Conservation (phyloP, 2,888 invertebrate species). For the Caenorhabditis macrosperma region DNA sequence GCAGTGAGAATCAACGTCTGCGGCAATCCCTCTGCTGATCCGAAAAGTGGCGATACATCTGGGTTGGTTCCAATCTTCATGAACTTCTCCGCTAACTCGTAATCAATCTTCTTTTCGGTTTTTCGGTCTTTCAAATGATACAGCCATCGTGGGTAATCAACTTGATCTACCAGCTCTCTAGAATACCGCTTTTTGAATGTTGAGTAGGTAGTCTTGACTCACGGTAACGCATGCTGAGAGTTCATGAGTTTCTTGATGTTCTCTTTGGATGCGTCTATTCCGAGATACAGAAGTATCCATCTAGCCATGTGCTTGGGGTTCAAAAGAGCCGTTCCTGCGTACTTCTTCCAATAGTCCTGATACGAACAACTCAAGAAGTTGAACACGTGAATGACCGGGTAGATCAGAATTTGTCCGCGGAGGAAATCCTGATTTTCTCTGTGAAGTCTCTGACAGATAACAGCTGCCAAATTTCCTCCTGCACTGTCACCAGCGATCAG, state of each 20-base stretch:
- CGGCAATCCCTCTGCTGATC: constrained; percentile 66
- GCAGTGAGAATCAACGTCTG: constrained; percentile 74
- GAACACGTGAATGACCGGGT: constrained; percentile 81
- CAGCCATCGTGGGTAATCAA: constrained; percentile 19
- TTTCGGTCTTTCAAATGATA: constrained; percentile 32
- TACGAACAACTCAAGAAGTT: constrained; percentile 79
- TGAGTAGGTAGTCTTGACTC: background rate
- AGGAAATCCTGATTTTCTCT: constrained; percentile 43
- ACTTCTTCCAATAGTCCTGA: constrained; percentile 72
- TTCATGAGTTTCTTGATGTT: constrained; percentile 74
- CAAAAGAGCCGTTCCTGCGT: constrained; percentile 66
- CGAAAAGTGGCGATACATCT: constrained; percentile 75
- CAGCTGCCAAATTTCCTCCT: constrained; percentile 78
- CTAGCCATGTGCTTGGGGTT: constrained; percentile 72
- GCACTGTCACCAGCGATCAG: constrained; percentile 79
- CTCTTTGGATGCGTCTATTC: constrained; percentile 65
- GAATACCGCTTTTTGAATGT: background rate
- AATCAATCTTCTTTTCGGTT: constrained; percentile 36
- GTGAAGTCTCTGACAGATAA: constrained; percentile 57
- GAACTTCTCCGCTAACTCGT: constrained; percentile 56
- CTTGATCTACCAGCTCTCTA: constrained; percentile 24
- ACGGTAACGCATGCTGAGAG: constrained; percentile 71
- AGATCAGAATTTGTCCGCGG: constrained; percentile 80
- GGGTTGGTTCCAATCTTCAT: constrained; percentile 63
- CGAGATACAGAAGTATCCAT: constrained; percentile 77